Base-by-base conservation (phyloP, 2,797 vertebrate species). In the Psittacula derbiana region DNA sequence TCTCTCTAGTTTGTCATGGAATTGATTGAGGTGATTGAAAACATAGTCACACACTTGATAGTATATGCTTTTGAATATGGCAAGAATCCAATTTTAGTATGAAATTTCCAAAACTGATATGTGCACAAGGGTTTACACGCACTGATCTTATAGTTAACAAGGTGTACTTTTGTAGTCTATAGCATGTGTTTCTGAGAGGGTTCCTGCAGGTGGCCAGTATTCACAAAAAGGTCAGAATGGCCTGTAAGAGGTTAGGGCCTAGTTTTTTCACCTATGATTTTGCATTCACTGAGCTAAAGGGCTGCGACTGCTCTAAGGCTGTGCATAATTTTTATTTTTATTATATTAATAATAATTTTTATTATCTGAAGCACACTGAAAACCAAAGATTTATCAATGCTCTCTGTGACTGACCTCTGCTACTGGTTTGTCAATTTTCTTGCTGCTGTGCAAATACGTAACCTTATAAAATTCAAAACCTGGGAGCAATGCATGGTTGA, bases 1-100 rank as follows among this genome's bases (percentile, higher is more conserved):
- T 69, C 40, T 92, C 78, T 93, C 80, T 76, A 80, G 38, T 93
- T 90, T 89, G 64, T 50, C 44, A 27, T 85, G 78, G 82, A 95
- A 94, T 90, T 92, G 88, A 85, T 75, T 53, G 49, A 78, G 8
- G 57, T 43, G 30, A 40, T 73, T 78, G 76, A 73, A 71, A 81
- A 90, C 24, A 49, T 52, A 92, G 30, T 65, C 61, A 66, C 24
- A 7, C 0, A 0, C n/a, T 75, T 49, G 55, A 61, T 28, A 57
- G n/a, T 13, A 41, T 21, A 30, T 0, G 1, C 14, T 92, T 93
- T 50, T 58, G 41, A 81, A 49, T 9, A 76, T 28, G 40, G 41
- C 33, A 82, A 41, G 28, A 76, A 86, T 84, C 27, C 8, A 27
- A 2, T 72, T 73, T 79, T 47, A 62, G 41, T 49, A 69, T 33